These are phyloP conservation scores for Syrphus vitripennis DNA, from an alignment of 2,888 invertebrate species.

Conservation along the genomic window DNA sequence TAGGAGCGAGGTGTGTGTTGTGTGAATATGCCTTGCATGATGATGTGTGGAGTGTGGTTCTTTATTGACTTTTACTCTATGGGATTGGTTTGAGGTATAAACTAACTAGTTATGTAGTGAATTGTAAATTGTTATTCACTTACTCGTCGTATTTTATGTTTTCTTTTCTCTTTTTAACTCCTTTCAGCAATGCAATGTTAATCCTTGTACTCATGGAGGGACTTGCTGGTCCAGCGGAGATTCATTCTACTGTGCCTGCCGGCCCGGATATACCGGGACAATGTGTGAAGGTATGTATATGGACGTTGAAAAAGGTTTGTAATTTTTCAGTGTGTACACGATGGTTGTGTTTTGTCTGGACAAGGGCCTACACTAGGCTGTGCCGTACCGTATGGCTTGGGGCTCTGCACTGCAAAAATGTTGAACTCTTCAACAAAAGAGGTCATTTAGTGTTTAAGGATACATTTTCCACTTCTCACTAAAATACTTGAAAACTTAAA, in stretches of 20 bases:
- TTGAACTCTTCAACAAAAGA: slow-evolving; percentile 41
- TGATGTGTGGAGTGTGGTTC: slow-evolving; percentile 6
- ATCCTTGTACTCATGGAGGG: slow-evolving; percentile 89
- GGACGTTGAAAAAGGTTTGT: slow-evolving; percentile 47
- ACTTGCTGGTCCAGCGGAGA: slow-evolving; percentile 90
- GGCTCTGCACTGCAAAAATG: slow-evolving; percentile 9
- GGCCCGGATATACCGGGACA: slow-evolving; percentile 89
- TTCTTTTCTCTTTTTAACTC: slow-evolving; percentile 21
- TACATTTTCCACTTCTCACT: slow-evolving; percentile 34
- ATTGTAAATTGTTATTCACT: slow-evolving; percentile 57
- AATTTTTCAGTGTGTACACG: not conserved
- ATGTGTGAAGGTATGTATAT: slow-evolving; percentile 90
- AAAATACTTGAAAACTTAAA: slow-evolving; percentile 15
- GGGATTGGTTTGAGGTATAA: slow-evolving; percentile 27
- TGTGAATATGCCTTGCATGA: not conserved
- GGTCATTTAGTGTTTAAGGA: slow-evolving; percentile 41
- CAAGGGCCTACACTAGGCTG: not conserved
- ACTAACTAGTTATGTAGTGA: slow-evolving; percentile 56
- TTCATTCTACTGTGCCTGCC: slow-evolving; percentile 90
- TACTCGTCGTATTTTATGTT: slow-evolving; percentile 35
- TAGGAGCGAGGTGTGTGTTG: slow-evolving; percentile 5
- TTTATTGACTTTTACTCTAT: slow-evolving; percentile 29
- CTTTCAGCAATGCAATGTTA: slow-evolving; percentile 86
- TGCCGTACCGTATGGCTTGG: not conserved
- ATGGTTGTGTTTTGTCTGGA: not conserved